These are phyloP conservation scores for Aradophagus sp. DNA, from an alignment of 1,140 invertebrate genomes.

Conservation along the genomic window DNA sequence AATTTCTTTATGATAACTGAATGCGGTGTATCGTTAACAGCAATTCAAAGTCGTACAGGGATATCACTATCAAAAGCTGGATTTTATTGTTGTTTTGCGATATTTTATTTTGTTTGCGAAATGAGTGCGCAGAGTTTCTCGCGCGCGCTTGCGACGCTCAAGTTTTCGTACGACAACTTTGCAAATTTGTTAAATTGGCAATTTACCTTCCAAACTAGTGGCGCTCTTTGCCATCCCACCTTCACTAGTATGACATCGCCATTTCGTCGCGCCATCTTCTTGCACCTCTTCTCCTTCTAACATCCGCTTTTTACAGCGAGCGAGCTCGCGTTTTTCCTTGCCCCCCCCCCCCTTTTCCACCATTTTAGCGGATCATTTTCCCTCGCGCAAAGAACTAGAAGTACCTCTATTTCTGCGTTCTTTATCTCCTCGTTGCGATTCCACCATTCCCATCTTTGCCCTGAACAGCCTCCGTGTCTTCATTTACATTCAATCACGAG, in stretches of 20 bases:
- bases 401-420: slow-evolving; percentile 45
- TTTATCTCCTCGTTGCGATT: slow-evolving; percentile 63
- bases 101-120: slow-evolving; percentile 55
- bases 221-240: slow-evolving; percentile 52
- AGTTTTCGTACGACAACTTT: slow-evolving; percentile 65
- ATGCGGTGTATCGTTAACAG: slow-evolving; percentile 31
- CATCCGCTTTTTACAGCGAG: slow-evolving; percentile 19
- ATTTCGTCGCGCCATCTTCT: slow-evolving; percentile 35
- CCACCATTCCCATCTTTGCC: slow-evolving; percentile 62
- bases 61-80: slow-evolving; percentile 49
- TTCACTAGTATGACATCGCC: slow-evolving; percentile 45
- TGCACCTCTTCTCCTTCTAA: neutral
- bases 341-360: slow-evolving; percentile 18
- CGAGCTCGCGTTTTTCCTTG: slow-evolving; percentile 11
- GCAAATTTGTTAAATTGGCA: slow-evolving; percentile 74
- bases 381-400: slow-evolving; percentile 20
- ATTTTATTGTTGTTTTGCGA: slow-evolving; percentile 38
- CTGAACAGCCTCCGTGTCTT: slow-evolving; percentile 52
- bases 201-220: slow-evolving; percentile 72
- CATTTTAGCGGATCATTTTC: slow-evolving; percentile 43
- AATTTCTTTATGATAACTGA: slow-evolving; percentile 22
- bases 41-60: slow-evolving; percentile 35
- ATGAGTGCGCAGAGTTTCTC: slow-evolving; percentile 42
- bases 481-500: slow-evolving; percentile 63
- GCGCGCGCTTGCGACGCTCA: slow-evolving; percentile 23